Conservation (phyloP, 2,888 invertebrate genomes). For the Anodontia alba region DNA sequence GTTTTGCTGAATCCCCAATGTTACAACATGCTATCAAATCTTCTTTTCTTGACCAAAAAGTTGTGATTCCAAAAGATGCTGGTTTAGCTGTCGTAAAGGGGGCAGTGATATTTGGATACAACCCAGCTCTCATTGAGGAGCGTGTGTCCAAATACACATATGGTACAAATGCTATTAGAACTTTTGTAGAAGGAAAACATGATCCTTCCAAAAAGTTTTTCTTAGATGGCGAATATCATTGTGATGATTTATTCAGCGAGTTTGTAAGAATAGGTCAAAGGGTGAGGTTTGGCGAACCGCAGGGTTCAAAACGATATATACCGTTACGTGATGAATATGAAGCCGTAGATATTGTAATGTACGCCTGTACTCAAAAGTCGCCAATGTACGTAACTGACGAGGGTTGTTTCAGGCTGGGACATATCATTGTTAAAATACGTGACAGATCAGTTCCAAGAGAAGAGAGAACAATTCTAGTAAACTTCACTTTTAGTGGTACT, state of each 20-base stretch:
- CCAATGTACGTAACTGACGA: conserved; percentile 46
- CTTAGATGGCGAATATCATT: neutral
- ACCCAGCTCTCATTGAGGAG: neutral
- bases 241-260: neutral
- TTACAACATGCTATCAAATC: neutral
- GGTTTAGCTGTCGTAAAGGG: neutral
- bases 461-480: neutral
- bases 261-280: neutral
- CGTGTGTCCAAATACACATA: neutral
- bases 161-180: neutral
- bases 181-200: neutral
- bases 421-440: conserved; percentile 35
- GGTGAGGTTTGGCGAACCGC: neutral
- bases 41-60: neutral
- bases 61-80: neutral
- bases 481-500: neutral
- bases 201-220: neutral
- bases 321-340: conserved; percentile 28
- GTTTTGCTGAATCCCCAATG: neutral
- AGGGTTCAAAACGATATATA: neutral
- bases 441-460: conserved; percentile 22
- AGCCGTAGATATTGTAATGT: conserved; percentile 31
- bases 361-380: conserved; percentile 19
- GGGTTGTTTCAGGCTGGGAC: conserved; percentile 38
- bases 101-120: neutral